Base-by-base conservation (phyloP, 2,888 invertebrate species). In the Strigamia crassipes region DNA sequence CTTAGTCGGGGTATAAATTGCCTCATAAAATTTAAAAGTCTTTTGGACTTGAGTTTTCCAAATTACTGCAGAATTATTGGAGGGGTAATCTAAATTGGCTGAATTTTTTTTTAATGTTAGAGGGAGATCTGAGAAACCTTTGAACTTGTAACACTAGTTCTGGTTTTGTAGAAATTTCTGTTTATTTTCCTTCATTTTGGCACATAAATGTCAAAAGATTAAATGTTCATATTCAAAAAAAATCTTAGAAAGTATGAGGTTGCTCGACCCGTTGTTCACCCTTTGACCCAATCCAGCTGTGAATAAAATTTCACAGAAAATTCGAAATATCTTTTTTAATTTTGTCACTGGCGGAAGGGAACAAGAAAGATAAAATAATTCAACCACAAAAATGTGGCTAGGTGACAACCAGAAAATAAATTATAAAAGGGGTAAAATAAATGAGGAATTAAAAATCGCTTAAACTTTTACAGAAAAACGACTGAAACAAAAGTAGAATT, bases 251-350 rank as follows among this genome's bases (percentile, higher is more conserved):
- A 66, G 61, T 66, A 66, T 66, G 61, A 66, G 18, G 61, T 66
- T 66, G 61, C 61, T 66, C 61, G 61, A 66, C 61, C 61, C 61
- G 61, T 66, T 66, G 61, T 66, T 66, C 61, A 66, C 61, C 61
- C 61, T 66, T 66, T 66, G 61, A 66, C 61, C 61, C 61, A 66
- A 66, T 66, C 61, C 61, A 66, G 61, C 61, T 66, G 61, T 66
- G 61, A 66, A 23, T 66, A 66, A 66, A 66, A 21, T 66, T 66
- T 66, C 23, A 66, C 61, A 66, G n/a, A 21, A 66, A 46, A 23
- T 23, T 23, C 23, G 61, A 66, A 66, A 66, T 66, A 66, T 66
- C 61, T 66, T 12, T 23, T 46, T 23, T n/a, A 66, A 21, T n/a
- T 66, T 66, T 66, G 23, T 66, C 61, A 66, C 18, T n/a, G 18